Base-by-base conservation (phyloP, 2,888 invertebrate species). In the Ophion costatus region DNA sequence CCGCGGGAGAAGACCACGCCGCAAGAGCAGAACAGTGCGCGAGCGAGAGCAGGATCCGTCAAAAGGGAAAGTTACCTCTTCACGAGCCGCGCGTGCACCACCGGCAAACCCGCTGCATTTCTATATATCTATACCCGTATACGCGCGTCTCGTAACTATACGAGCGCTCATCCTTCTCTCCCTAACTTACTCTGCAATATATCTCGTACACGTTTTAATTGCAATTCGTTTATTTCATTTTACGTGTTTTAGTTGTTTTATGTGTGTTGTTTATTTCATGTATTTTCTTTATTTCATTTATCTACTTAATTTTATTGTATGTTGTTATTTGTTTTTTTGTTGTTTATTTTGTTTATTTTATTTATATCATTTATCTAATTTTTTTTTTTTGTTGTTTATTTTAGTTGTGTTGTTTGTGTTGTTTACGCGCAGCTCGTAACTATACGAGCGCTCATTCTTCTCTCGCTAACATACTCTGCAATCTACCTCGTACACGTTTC, bases 31-130 rank as follows among this genome's bases (percentile, higher is more conserved):
- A 77, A 29, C n/a, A 66, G 63, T 38, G 17, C 67, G 66, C 64
- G 66, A 73, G 77, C 63, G 57, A 57, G 80, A 78, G 81, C 51
- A 71, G 71, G 82, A 86, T 86, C 86, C 84, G 85, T 82, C 84
- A 86, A 86, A 86, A 86, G 86, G 86, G 86, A 86, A 86, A 86
- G 86, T 86, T 82, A 82, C 69, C 82, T 42, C 66, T 63, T 81
- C 80, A 75, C 76, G 71, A 69, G 45, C 59, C 67, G 63, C 76
- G 38, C 76, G 38, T 76, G 70, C 83, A 74, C 77, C 80, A 64
- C 79, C 79, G 78, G 69, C 69, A 57, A 78, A 59, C 78, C 70
- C 76, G 38, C 59, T 79, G 75, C 67, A 75, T 76, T 56, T 80
- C 71, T 59, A 66, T 73, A 73, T 80, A 71, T 59, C 71, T 66